Conservation (phyloP, 2,797 vertebrate genomes). For the Pseudochaenichthys georgianus region DNA sequence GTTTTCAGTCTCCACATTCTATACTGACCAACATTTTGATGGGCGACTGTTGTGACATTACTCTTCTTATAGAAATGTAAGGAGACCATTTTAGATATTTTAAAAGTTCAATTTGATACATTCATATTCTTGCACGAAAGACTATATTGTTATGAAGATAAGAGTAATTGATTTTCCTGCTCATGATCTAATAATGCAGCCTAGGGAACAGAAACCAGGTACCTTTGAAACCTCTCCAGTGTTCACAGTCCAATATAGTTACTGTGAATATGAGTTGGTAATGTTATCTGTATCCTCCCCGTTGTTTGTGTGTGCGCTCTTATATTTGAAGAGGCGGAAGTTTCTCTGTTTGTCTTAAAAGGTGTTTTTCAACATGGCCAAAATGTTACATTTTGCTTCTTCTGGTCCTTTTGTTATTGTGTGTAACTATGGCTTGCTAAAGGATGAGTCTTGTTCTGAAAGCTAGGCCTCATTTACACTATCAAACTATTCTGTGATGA, state of each 20-base stretch:
- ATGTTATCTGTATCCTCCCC: conserved; percentile 64
- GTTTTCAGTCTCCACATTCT: conserved; percentile 32
- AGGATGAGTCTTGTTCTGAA: too few species aligned
- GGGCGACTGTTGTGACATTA: conserved; percentile 14
- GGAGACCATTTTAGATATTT: conserved; percentile 20
- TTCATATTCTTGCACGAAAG: conserved; percentile 40
- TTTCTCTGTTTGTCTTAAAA: conserved; percentile 11
- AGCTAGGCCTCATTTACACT: too few species aligned
- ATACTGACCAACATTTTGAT: conserved; percentile 15
- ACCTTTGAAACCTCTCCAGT: conserved; percentile 44
- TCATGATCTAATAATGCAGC: conserved; percentile 42
- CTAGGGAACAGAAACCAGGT: conserved; percentile 44
- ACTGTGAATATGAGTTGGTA: conserved; percentile 52
- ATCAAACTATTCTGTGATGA: too few species aligned
- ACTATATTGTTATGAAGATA: conserved; percentile 41
- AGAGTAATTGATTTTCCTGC: conserved; percentile 48
- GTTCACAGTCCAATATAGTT: conserved; percentile 42
- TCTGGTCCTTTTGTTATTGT: too few species aligned
- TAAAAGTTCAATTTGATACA: conserved; percentile 39
- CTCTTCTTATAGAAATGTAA: conserved; percentile 2
- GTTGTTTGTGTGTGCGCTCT: neutral
- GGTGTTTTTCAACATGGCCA: too few species aligned
- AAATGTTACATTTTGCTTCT: too few species aligned
- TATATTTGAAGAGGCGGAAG: neutral
- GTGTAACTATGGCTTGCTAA: too few species aligned